Evolutionary conservation across 2,797 vertebrate genomes (phyloP).

Genomic region (Euphonia xanthogaster): DNA sequence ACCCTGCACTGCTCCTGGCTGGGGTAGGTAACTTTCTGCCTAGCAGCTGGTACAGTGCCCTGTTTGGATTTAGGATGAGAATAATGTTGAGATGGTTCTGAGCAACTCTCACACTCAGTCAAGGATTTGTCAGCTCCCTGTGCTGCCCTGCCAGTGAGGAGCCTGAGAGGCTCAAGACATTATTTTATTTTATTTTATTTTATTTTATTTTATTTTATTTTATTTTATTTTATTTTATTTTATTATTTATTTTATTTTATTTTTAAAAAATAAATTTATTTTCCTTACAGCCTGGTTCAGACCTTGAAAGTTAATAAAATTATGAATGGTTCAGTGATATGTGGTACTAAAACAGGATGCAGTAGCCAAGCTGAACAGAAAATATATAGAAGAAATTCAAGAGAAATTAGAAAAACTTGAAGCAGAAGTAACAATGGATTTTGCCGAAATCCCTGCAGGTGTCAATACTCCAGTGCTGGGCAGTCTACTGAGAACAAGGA

Average conservation of each 20-base stretch:
- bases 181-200: no score
- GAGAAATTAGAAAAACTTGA: background rate
- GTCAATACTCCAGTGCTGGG: background rate
- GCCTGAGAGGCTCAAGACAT: background rate
- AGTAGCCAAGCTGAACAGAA: background rate
- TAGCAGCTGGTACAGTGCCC: background rate
- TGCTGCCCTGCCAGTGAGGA: background rate
- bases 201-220: no score
- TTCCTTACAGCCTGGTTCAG: background rate
- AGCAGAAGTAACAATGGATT: background rate
- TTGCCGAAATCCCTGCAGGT: background rate
- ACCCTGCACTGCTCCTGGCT: background rate
- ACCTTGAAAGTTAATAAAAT: background rate
- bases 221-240: background rate
- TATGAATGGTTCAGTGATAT: background rate
- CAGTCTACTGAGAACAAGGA: background rate
- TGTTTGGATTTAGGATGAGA: background rate
- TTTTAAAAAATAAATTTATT: background rate
- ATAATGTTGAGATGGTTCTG: background rate
- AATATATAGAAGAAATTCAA: background rate
- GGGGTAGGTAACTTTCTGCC: background rate
- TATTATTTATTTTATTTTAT: background rate
- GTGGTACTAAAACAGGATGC: background rate
- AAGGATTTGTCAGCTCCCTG: background rate
- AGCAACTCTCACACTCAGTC: background rate